phyloP scores from a whole-genome alignment of 2,888 invertebrate genomes.

The Gonocerus acuteangulatus region DNA sequence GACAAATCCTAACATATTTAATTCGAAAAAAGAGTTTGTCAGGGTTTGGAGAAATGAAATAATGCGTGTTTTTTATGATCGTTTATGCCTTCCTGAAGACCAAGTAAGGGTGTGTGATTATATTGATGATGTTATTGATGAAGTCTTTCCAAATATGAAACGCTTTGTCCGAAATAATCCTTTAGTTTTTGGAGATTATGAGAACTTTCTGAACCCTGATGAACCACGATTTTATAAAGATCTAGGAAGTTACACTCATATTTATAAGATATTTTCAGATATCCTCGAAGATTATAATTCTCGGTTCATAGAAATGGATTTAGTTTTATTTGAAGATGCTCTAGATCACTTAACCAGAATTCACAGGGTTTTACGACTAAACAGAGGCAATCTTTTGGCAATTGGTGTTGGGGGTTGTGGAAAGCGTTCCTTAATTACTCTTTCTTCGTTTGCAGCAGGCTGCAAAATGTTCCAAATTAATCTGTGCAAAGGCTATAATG shows the following conservation, averaged over 20 bases:
- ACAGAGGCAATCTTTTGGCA: conserved; percentile 73
- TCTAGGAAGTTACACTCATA: conserved; percentile 77
- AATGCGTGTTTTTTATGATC: conserved; percentile 75
- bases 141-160: conserved; percentile 52
- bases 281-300: too few species aligned
- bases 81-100: conserved; percentile 52
- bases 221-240: conserved; percentile 81
- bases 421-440: conserved; percentile 69
- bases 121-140: not conserved
- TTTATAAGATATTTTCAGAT: conserved; percentile 63
- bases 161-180: conserved; percentile 68
- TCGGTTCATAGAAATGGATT: conserved; percentile 52
- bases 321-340: conserved; percentile 87
- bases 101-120: conserved; percentile 6
- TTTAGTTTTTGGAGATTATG: conserved; percentile 77
- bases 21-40: conserved; percentile 61
- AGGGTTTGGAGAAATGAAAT: conserved; percentile 90
- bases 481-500: conserved; percentile 72
- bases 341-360: conserved; percentile 81
- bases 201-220: conserved; percentile 73
- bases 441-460: conserved; percentile 78
- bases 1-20: conserved; percentile 63
- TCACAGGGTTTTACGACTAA: conserved; percentile 75
- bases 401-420: conserved; percentile 87
- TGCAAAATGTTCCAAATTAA: conserved; percentile 6